These are phyloP conservation scores for Toxotes lorentzi DNA, from an alignment of 2,797 vertebrate species.

Conservation along the genomic window DNA sequence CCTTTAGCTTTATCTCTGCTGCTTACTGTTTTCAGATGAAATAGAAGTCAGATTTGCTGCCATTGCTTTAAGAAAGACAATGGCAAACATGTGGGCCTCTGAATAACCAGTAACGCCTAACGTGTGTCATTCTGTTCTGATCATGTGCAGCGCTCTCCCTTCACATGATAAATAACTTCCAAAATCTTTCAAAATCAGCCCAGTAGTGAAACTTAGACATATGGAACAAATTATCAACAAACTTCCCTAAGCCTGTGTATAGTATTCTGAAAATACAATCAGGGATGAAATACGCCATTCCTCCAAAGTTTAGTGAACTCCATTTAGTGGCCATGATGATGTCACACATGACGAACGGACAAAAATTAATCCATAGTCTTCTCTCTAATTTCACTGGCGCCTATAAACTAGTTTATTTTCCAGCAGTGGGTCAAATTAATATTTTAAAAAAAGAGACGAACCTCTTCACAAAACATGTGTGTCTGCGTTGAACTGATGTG, in stretches of 20 bases:
- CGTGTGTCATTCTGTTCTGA: background rate
- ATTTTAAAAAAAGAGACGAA: constrained; percentile 2
- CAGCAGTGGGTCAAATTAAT: background rate
- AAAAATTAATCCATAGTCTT: background rate
- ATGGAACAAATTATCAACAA: constrained; percentile 7
- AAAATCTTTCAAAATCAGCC: background rate
- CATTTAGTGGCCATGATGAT: background rate
- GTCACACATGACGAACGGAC: background rate
- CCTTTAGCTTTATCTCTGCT: background rate
- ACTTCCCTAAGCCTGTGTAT: no score
- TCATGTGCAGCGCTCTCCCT: background rate
- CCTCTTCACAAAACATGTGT: background rate
- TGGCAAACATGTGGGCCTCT: constrained; percentile 1
- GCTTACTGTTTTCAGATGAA: constrained; percentile 18
- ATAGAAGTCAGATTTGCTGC: constrained; percentile 1
- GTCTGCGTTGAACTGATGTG: constrained; percentile 43
- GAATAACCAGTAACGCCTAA: background rate
- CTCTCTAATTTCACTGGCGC: background rate
- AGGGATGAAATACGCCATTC: background rate
- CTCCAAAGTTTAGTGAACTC: background rate
- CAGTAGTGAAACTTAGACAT: background rate
- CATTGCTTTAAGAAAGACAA: background rate
- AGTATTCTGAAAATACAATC: background rate
- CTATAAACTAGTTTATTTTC: constrained; percentile 6
- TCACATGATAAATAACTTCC: background rate